phyloP scores from a whole-genome alignment of 30 jellyfish, hydroid and myxozoan genomes.

The Hydra vulgaris region DNA sequence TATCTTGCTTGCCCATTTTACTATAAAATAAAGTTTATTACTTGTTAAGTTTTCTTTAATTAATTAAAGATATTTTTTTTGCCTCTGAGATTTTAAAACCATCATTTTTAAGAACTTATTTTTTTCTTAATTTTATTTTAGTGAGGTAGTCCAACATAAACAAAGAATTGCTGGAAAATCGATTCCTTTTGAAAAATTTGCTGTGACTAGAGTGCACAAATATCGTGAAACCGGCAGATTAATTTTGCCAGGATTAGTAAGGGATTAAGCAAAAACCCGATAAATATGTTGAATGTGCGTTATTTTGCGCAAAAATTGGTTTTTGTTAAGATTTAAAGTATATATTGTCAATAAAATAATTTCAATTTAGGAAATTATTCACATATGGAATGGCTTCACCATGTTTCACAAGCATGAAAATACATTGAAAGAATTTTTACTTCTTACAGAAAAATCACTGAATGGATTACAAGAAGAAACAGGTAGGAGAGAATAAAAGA shows the following conservation, averaged over 20 bases:
- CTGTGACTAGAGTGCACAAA: constrained; percentile 67
- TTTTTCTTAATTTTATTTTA: constrained; percentile 21
- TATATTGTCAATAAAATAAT: neutral
- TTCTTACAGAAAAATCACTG: constrained; percentile 20
- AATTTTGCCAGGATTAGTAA: constrained; percentile 66
- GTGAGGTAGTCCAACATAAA: constrained; percentile 72
- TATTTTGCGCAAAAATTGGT: no score
- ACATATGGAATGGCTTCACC: constrained; percentile 86
- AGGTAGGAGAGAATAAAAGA: no score
- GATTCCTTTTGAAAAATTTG: constrained; percentile 81
- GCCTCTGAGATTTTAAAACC: no score
- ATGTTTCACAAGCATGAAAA: constrained; percentile 59
- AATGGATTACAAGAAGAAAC: constrained; percentile 22
- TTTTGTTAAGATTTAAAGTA: no score
- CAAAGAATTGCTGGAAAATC: constrained; percentile 95
- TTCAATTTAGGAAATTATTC: constrained; percentile 54
- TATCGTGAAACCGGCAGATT: constrained; percentile 42
- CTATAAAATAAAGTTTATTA: no score
- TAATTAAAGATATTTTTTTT: neutral
- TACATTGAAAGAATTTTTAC: constrained; percentile 29
- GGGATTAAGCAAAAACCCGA: constrained; percentile 13
- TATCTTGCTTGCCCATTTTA: no score
- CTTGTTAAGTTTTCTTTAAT: neutral
- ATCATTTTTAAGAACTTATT: no score
- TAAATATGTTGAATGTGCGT: no score